Evolutionary conservation across 1,140 invertebrate genomes (phyloP).

Genomic region (Zaprionus gabonicus): DNA sequence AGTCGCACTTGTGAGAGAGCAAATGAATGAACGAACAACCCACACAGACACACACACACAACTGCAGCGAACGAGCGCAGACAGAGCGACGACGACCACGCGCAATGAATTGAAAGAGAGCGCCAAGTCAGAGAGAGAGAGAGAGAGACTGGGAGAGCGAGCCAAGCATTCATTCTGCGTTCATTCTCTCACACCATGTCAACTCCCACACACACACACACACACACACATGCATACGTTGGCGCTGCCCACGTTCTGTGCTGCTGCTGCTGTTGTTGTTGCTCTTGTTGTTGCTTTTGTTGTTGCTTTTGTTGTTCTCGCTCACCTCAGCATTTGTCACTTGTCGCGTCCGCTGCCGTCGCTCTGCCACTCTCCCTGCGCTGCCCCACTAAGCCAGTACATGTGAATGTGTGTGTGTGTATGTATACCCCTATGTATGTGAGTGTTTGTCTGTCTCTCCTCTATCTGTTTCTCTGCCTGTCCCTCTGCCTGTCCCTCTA

Average conservation of each 20-base stretch:
- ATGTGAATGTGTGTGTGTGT: not conserved
- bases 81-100: constrained; percentile 62
- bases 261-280: constrained; percentile 8
- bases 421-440: no score
- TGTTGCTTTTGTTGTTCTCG: constrained; percentile 39
- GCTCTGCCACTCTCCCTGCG: constrained; percentile 1
- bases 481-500: not conserved
- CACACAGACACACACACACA: constrained; percentile 68
- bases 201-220: constrained; percentile 40
- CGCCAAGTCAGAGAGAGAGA: constrained; percentile 7
- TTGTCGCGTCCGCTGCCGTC: constrained; percentile 15
- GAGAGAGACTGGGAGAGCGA: not conserved
- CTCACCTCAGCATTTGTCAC: constrained; percentile 44
- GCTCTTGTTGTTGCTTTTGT: constrained; percentile 22
- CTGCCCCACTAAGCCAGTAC: not conserved
- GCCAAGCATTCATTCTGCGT: constrained; percentile 41
- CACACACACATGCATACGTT: constrained; percentile 46
- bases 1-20: constrained; percentile 42
- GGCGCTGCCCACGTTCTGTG: constrained; percentile 48
- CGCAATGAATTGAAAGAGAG: constrained; percentile 47
- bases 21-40: constrained; percentile 56
- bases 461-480: no score
- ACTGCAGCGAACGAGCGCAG: constrained; percentile 45
- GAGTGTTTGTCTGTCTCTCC: no score
- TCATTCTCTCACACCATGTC: constrained; percentile 45